Percentiles rank a stretch among this genome's conserved stretches.
These are phyloP conservation scores for Galerucella calmariensis DNA, from an alignment of 2,888 invertebrate genomes.

Conservation along the genomic window DNA sequence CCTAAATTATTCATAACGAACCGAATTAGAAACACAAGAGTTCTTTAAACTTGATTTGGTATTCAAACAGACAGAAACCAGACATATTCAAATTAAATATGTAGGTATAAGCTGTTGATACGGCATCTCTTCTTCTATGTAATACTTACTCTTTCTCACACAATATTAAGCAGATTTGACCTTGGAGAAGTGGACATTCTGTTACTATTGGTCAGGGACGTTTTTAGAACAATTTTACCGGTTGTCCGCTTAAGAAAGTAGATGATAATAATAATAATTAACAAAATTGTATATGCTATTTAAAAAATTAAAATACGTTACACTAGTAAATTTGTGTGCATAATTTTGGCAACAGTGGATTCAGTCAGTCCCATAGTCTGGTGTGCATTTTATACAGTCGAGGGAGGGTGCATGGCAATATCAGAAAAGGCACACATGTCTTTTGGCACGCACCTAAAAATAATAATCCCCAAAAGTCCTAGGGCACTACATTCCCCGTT, in stretches of 20 bases:
- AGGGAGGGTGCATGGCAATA: conserved; percentile 10
- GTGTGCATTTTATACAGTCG: not conserved
- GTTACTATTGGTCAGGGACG: conserved; percentile 13
- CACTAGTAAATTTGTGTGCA: not conserved
- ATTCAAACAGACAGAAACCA: conserved; percentile 43
- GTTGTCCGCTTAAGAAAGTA: not conserved
- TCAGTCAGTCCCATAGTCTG: not conserved
- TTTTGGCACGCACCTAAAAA: conserved; percentile 33
- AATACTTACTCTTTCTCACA: conserved; percentile 10
- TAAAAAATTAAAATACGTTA: not conserved
- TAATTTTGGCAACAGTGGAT: conserved; percentile 1
- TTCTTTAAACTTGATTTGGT: conserved; percentile 31
- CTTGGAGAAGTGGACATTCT: conserved; percentile 7
- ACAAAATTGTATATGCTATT: too few species aligned
- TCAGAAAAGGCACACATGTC: conserved; percentile 23
- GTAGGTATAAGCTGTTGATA: conserved; percentile 15
- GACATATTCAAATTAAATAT: conserved; percentile 43
- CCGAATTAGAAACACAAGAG: conserved; percentile 14
- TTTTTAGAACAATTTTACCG: not conserved
- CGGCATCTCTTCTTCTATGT: conserved; percentile 7
- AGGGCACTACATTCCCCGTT: conserved; percentile 26
- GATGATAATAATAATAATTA: too few species aligned
- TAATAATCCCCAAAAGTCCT: conserved; percentile 31
- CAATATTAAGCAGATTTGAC: conserved; percentile 19
- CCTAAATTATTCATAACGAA: conserved; percentile 17